Evolutionary conservation across 1,140 invertebrate genomes (phyloP).

Genomic region (Drosophila ercepeae): DNA sequence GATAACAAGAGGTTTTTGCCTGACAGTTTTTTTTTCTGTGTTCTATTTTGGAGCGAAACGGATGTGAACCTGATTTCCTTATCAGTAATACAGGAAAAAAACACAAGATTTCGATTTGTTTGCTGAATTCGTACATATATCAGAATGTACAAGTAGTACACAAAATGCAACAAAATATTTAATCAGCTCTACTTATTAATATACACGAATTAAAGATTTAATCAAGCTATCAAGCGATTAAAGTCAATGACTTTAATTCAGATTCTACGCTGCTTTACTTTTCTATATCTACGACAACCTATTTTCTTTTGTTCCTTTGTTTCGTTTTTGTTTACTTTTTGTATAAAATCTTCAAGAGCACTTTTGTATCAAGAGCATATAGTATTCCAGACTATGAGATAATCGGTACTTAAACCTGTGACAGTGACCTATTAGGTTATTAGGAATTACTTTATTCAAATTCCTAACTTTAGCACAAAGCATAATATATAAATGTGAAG

Average conservation of each 20-base stretch:
- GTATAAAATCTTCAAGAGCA: not conserved
- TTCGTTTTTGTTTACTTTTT: not conserved
- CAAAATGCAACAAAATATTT: slow-evolving; percentile 8
- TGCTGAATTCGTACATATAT: not conserved
- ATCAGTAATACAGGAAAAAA: not conserved
- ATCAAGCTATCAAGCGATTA: slow-evolving; percentile 2
- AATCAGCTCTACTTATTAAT: slow-evolving; percentile 11
- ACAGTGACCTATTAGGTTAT: not conserved
- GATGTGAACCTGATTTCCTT: slow-evolving; percentile 8
- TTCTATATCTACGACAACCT: slow-evolving; percentile 1
- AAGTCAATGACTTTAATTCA: slow-evolving; percentile 18
- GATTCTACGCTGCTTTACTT: not conserved
- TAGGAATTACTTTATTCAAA: no score
- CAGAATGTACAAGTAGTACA: not conserved
- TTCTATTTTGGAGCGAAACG: slow-evolving; percentile 2
- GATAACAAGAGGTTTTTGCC: not conserved
- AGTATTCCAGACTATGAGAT: not conserved
- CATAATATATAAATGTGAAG: no score
- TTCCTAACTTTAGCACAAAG: no score
- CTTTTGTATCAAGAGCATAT: no score
- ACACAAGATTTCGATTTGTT: slow-evolving; percentile 12
- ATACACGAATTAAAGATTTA: slow-evolving; percentile 18
- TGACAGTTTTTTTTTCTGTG: no score
- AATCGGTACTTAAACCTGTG: not conserved
- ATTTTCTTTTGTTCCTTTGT: not conserved